phyloP scores from a whole-genome alignment of 2,797 vertebrate genomes.

The Mus minutoides region DNA sequence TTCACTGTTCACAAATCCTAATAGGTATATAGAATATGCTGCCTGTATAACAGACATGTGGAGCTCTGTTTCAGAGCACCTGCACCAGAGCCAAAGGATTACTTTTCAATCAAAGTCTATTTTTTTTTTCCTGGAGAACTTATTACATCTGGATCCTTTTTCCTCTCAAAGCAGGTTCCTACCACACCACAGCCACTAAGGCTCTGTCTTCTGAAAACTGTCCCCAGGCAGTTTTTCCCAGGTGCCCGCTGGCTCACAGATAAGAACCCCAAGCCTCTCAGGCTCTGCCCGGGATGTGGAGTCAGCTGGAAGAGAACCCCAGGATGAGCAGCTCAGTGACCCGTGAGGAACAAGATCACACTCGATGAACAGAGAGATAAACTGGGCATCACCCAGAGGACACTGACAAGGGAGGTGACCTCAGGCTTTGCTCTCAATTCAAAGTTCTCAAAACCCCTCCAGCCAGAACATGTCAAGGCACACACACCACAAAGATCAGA shows the following conservation, averaged over 20 bases:
- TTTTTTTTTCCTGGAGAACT: constrained; percentile 37
- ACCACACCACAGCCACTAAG: background rate
- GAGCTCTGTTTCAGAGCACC: background rate
- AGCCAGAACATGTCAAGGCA: constrained; percentile 50
- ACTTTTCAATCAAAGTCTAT: constrained; percentile 57
- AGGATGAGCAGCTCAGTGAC: constrained; percentile 59
- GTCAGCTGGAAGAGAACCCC: constrained; percentile 52
- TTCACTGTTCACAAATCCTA: constrained; percentile 24
- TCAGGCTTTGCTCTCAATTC: constrained; percentile 68
- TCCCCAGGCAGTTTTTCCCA: constrained; percentile 10
- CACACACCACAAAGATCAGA: constrained; percentile 2
- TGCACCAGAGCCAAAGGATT: constrained; percentile 40
- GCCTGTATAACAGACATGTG: background rate
- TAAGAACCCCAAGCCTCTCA: constrained; percentile 37
- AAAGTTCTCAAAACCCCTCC: constrained; percentile 61
- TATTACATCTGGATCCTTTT: constrained; percentile 7
- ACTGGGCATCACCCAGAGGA: constrained; percentile 63
- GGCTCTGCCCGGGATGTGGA: background rate
- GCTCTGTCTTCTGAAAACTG: constrained; percentile 31
- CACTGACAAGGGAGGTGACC: constrained; percentile 58
- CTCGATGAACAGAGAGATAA: constrained; percentile 67
- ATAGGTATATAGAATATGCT: background rate
- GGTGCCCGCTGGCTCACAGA: constrained; percentile 6
- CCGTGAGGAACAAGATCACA: constrained; percentile 64
- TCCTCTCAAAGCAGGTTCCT: constrained; percentile 8